Conservation (phyloP, 1,140 invertebrate species). For the Planococcus citri region DNA sequence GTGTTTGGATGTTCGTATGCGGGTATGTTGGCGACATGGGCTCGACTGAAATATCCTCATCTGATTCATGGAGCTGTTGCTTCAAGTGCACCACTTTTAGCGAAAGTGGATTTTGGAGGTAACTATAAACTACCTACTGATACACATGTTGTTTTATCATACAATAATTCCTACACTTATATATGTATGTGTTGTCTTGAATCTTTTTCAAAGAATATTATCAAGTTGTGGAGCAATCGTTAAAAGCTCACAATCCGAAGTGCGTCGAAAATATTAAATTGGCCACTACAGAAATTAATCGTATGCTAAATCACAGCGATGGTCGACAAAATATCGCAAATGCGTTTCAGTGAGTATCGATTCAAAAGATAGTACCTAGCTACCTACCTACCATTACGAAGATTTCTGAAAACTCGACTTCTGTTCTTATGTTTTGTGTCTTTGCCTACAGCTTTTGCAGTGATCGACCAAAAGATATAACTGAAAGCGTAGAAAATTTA, state of each 20-base stretch:
- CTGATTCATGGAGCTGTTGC: conserved; percentile 72
- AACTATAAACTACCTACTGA: too few species aligned
- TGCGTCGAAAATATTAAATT: conserved; percentile 50
- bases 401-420: too few species aligned
- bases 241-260: conserved; percentile 44
- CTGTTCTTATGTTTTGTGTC: too few species aligned
- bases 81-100: conserved; percentile 77
- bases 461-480: too few species aligned
- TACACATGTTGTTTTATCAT: neutral
- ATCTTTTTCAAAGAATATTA: conserved; percentile 52
- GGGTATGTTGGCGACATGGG: conserved; percentile 80
- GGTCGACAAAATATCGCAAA: conserved; percentile 38
- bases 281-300: conserved; percentile 49
- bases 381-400: too few species aligned
- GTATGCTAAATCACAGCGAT: neutral
- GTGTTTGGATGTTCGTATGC: conserved; percentile 88
- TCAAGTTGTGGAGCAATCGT: conserved; percentile 53
- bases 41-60: conserved; percentile 79
- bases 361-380: too few species aligned
- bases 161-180: neutral
- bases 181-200: neutral
- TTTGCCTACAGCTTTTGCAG: too few species aligned
- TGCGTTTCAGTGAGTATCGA: conserved; percentile 48
- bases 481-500: too few species aligned
- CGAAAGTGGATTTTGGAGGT: conserved; percentile 70